Evolutionary conservation across 2,888 invertebrate species (phyloP), one percentile per base, ranked within the genome.

Genomic region (Oasisia sp.): DNA sequence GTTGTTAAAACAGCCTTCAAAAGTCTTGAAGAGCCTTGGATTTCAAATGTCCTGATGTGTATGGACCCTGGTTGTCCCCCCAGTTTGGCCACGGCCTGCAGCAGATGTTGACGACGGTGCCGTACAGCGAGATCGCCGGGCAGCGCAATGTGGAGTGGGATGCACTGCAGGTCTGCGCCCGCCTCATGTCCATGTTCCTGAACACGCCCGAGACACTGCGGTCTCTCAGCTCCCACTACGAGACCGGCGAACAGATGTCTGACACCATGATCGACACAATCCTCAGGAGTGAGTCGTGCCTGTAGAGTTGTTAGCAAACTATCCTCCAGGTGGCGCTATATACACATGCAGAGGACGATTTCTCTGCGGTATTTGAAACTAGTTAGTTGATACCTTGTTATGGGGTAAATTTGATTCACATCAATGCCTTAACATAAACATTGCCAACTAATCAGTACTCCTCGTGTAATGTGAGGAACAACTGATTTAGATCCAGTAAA

Each of bases 71-170:
- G 32, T 27, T 92, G n/a, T 89, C 8, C 11, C 89, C 32, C 0
- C 92, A 97, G 97, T 98, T 99, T 96, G 99, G 99, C 0, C 98
- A 98, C 94, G 97, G 98, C 0, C 97, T 99, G 91, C 98, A 99
- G 94, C 98, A 98, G 96, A 96, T 99, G 93, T 97, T 99, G 58
- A 98, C 98, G 0, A 97, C 97, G 95, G 97, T 98, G 0, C 97
- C 98, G 32, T 98, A 98, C 96, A 97, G 98, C 0, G 98, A 99
- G 96, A 97, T 98, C 0, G 97, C 98, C 3, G 99, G 99, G 0
- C 96, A 98, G 38, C 98, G 98, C 0, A 98, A 98, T 96, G 97
- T 99, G 0, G 99, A 99, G 97, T 99, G 98, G 98, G 99, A 99
- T 96, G 98, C 98, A 0, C 98, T 98, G 0, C 98, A 98, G 95